Conservation (phyloP, 2,797 vertebrate genomes). For the Corythornis leucogaster region DNA sequence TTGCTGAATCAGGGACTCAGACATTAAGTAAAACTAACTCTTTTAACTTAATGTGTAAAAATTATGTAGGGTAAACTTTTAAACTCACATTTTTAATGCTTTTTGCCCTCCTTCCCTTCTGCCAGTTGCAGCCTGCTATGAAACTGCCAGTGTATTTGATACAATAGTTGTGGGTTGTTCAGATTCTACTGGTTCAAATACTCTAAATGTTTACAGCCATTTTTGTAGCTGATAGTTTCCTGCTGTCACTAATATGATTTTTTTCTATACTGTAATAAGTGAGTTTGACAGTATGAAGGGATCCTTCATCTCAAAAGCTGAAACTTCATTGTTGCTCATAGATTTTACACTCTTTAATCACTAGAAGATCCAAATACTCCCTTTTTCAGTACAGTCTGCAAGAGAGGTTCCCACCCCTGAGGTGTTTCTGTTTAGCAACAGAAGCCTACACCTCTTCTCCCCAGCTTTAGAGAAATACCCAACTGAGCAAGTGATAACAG, state of each 20-base stretch:
- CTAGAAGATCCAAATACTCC: neutral
- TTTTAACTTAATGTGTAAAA: neutral
- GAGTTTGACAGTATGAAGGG: neutral
- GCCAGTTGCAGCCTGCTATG: neutral
- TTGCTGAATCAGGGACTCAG: neutral
- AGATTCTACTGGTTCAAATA: neutral
- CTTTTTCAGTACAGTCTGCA: neutral
- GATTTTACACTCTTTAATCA: neutral
- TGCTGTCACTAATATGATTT: neutral
- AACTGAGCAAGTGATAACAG: neutral
- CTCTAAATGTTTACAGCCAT: neutral
- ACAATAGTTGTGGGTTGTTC: fast-evolving
- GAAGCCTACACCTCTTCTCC: neutral
- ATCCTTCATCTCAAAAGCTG: neutral
- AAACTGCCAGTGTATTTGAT: neutral
- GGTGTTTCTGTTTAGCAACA: neutral
- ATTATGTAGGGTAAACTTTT: neutral
- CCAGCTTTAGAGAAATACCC: neutral
- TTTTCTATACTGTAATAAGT: neutral
- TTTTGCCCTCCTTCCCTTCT: neutral
- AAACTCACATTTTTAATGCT: neutral
- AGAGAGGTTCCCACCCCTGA: neutral
- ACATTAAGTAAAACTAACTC: neutral
- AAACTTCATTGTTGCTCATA: neutral
- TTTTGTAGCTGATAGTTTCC: neutral